Evolutionary conservation across 2,113 vertebrate genomes (phyloP).

Genomic region (Phylloscopus trochilus): DNA sequence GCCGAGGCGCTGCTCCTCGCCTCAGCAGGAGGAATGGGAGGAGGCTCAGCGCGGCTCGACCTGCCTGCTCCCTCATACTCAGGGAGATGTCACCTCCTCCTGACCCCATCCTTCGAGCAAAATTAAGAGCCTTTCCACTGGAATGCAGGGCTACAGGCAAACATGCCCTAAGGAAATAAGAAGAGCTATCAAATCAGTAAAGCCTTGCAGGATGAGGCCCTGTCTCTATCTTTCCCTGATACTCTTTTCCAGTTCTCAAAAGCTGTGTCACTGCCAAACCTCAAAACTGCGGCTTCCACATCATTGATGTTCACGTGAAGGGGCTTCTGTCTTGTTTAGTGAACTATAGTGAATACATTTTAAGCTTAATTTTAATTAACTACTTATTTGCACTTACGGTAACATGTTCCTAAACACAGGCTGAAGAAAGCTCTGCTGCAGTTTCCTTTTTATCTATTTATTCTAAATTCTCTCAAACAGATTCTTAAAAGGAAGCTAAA

Average conservation of each 20-base stretch:
- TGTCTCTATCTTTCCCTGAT: not conserved
- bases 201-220: not conserved
- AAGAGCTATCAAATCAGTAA: not conserved
- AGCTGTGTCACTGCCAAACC: not conserved
- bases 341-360: not conserved
- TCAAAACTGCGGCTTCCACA: not conserved
- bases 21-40: not conserved
- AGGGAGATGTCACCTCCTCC: conserved; percentile 9
- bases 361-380: not conserved
- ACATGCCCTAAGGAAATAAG: not conserved
- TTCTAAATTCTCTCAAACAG: not conserved
- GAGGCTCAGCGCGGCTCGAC: not conserved
- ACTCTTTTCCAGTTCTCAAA: not conserved
- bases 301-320: not conserved
- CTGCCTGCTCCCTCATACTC: not conserved
- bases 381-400: not conserved
- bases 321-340: not conserved
- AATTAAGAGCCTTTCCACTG: conserved; percentile 2
- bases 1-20: not conserved
- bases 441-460: not conserved
- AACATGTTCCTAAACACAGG: not conserved
- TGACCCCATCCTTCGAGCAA: conserved; percentile 4
- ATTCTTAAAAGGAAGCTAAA: not conserved
- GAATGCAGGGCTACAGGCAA: not conserved
- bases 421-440: not conserved